phyloP scores from a whole-genome alignment of 2,113 vertebrate genomes.

The Xiphophorus couchianus region DNA sequence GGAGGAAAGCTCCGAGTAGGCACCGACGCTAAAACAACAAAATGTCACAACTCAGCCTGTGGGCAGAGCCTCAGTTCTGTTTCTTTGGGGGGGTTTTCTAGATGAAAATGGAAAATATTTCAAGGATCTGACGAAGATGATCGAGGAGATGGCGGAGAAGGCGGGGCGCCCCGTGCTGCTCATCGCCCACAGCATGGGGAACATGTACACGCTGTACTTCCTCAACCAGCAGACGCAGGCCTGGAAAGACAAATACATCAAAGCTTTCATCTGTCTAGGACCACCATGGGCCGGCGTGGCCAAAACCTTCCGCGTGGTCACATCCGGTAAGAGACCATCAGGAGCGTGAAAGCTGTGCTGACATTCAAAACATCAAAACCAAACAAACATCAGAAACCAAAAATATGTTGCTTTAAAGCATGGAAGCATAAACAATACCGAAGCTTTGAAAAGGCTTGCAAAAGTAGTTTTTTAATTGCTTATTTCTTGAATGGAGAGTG shows the following conservation, averaged over 20 bases:
- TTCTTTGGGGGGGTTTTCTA: conserved; percentile 43
- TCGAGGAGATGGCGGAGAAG: conserved; percentile 89
- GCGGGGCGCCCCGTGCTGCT: conserved; percentile 89
- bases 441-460: too few relatives aligned
- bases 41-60: neutral
- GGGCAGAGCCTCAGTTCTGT: neutral
- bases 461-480: too few relatives aligned
- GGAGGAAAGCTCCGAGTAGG: conserved; percentile 97
- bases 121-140: conserved; percentile 88
- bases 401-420: too few relatives aligned
- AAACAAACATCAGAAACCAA: neutral
- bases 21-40: neutral
- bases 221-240: conserved; percentile 91
- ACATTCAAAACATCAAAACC: neutral
- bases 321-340: conserved; percentile 82
- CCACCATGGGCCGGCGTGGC: conserved; percentile 95
- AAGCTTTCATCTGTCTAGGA: conserved; percentile 87
- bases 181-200: conserved; percentile 98
- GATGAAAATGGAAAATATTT: conserved; percentile 95
- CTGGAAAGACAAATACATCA: conserved; percentile 95
- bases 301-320: conserved; percentile 92
- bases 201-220: conserved; percentile 97
- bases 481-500: too few relatives aligned
- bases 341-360: too few relatives aligned
- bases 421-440: too few relatives aligned